These are phyloP conservation scores for Stictocephala bisonia DNA, from an alignment of 2,888 invertebrate species.

Conservation along the genomic window DNA sequence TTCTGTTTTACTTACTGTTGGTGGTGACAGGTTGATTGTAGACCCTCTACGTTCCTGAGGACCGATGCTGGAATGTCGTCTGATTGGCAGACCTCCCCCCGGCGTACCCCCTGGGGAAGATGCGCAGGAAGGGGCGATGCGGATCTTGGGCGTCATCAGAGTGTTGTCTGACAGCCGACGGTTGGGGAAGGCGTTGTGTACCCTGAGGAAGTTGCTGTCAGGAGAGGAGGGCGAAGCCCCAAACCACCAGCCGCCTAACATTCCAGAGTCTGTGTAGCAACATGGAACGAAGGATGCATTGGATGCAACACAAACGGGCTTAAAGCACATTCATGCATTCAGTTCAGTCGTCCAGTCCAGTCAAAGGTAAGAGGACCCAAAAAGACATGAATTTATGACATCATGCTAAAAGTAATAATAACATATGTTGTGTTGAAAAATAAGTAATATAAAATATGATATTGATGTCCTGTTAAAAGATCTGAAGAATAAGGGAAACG, in stretches of 20 bases:
- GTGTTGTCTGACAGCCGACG: conserved; percentile 93
- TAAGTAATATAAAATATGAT: too few relatives aligned
- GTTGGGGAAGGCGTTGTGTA: conserved; percentile 84
- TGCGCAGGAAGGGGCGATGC: conserved; percentile 89
- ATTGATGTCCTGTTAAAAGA: too few relatives aligned
- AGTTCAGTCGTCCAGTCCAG: too few relatives aligned
- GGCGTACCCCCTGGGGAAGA: conserved; percentile 79
- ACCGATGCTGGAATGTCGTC: conserved; percentile 92
- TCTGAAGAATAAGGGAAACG: too few relatives aligned
- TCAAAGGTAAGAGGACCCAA: too few relatives aligned
- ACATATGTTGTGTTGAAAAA: too few relatives aligned
- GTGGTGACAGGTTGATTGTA: conserved; percentile 86
- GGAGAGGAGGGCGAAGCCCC: conserved; percentile 86
- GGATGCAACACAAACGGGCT: conserved; percentile 33
- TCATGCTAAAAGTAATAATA: too few relatives aligned
- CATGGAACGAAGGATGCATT: conserved; percentile 43
- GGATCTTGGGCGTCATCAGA: conserved; percentile 87
- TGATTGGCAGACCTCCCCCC: conserved; percentile 81
- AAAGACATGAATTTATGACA: too few relatives aligned
- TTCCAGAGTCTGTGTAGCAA: conserved; percentile 67
- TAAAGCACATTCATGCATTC: conserved; percentile 25
- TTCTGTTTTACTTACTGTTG: conserved; percentile 76
- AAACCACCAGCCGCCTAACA: conserved; percentile 85
- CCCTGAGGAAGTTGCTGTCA: conserved; percentile 87
- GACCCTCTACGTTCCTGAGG: conserved; percentile 89